phyloP scores from a whole-genome alignment of 1,140 invertebrate genomes.

The Drosophila leontia region DNA sequence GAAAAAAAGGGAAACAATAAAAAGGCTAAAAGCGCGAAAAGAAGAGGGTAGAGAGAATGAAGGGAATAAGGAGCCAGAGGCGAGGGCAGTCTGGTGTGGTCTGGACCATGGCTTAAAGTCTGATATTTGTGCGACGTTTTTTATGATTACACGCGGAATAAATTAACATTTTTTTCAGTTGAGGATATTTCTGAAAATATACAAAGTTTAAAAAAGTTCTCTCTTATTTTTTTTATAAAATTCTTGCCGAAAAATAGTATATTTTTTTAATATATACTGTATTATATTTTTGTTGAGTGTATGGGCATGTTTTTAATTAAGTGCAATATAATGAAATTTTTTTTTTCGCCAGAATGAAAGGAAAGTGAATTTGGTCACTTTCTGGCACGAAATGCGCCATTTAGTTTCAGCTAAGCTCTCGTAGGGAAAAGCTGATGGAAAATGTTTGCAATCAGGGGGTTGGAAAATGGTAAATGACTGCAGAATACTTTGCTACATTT shows the following conservation, averaged over 20 bases:
- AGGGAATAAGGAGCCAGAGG: conserved; percentile 2
- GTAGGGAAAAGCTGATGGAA: not conserved
- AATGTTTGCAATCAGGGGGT: no score
- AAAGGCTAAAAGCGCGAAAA: conserved; percentile 49
- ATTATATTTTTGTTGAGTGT: conserved; percentile 21
- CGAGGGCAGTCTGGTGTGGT: conserved; percentile 5
- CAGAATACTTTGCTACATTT: conserved; percentile 9
- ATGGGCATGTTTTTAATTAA: conserved; percentile 75
- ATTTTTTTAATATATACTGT: no score
- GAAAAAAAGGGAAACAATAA: conserved; percentile 26
- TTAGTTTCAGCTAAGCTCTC: conserved; percentile 12
- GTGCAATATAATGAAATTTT: conserved; percentile 72
- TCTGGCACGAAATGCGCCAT: conserved; percentile 21
- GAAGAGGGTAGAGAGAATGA: conserved; percentile 8
- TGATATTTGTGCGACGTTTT: conserved; percentile 30
- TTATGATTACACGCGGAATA: conserved; percentile 14
- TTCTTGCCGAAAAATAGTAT: no score
- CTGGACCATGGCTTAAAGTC: conserved; percentile 39
- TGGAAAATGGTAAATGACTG: conserved; percentile 10
- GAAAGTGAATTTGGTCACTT: conserved; percentile 51
- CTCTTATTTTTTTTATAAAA: not conserved
- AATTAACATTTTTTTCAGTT: not conserved
- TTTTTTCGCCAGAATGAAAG: conserved; percentile 8
- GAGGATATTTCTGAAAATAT: not conserved
- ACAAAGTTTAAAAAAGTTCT: not conserved